Evolutionary conservation across 2,888 invertebrate genomes (phyloP).

Genomic region (Dasypolia templi): DNA sequence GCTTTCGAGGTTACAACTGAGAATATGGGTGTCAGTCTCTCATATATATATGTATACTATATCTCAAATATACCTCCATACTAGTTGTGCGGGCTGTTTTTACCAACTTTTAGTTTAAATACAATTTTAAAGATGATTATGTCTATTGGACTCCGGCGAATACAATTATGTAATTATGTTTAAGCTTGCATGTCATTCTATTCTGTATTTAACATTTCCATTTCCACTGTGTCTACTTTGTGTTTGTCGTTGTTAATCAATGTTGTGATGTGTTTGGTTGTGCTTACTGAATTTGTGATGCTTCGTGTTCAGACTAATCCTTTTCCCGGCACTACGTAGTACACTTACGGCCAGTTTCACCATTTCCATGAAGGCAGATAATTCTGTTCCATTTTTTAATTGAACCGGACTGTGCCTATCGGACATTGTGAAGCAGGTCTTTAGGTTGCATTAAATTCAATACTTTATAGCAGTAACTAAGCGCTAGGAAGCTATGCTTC

Average conservation of each 20-base stretch:
- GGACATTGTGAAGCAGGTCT: constrained; percentile 15
- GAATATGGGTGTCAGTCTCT: too few species aligned
- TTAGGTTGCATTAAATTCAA: constrained; percentile 18
- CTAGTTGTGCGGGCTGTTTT: background rate
- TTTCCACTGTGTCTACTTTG: constrained; percentile 35
- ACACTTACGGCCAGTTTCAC: constrained; percentile 22
- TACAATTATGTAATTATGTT: constrained; percentile 49
- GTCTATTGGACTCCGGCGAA: constrained; percentile 75
- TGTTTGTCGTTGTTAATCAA: constrained; percentile 19
- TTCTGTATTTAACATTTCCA: constrained; percentile 55
- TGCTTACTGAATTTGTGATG: constrained; percentile 23
- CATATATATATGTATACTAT: too few species aligned
- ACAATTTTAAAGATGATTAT: constrained; percentile 79
- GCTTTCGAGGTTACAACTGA: too few species aligned
- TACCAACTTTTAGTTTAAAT: constrained; percentile 18
- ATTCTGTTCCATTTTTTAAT: background rate
- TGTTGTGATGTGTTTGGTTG: constrained; percentile 45
- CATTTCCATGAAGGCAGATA: background rate
- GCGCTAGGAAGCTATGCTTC: background rate
- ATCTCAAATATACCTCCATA: too few species aligned
- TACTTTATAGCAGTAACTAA: background rate
- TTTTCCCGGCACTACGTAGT: constrained; percentile 23
- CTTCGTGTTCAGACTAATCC: constrained; percentile 26
- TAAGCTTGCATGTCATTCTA: constrained; percentile 70
- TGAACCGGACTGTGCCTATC: background rate